Conservation (phyloP, 2,888 invertebrate species). For the Drosophila mimetica region DNA sequence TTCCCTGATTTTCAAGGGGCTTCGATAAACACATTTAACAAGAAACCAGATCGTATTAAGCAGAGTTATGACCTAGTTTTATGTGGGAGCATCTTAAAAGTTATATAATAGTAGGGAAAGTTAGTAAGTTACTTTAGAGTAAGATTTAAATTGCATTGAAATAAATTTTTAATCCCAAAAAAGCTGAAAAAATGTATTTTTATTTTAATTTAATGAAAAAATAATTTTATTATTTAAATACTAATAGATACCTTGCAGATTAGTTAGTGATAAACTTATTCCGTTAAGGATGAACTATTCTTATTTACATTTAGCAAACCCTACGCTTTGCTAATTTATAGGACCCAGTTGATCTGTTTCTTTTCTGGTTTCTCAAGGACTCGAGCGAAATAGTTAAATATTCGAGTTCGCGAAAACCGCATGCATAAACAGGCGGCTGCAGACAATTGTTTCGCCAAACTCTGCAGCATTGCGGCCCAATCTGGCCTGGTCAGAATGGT, state of each 20-base stretch:
- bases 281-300: neutral
- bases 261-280: neutral
- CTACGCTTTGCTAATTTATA: neutral
- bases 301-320: neutral
- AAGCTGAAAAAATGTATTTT: too few relatives aligned
- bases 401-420: conserved; percentile 32
- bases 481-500: conserved; percentile 32
- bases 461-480: conserved; percentile 40
- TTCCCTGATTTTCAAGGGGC: conserved; percentile 4
- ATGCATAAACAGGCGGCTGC: conserved; percentile 43
- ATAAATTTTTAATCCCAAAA: too few relatives aligned
- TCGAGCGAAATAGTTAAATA: conserved; percentile 29
- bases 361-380: conserved; percentile 15
- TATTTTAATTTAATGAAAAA: too few relatives aligned
- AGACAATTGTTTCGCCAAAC: conserved; percentile 38
- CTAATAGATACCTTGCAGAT: too few relatives aligned
- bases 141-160: too few relatives aligned
- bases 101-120: neutral
- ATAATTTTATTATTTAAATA: too few relatives aligned
- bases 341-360: neutral
- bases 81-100: neutral
- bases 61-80: conserved; percentile 3
- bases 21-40: conserved; percentile 10
- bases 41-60: conserved; percentile 13
- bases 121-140: too few relatives aligned